These are phyloP conservation scores for Neocrepidodera transversa DNA, from an alignment of 2,888 invertebrate species.

Conservation along the genomic window DNA sequence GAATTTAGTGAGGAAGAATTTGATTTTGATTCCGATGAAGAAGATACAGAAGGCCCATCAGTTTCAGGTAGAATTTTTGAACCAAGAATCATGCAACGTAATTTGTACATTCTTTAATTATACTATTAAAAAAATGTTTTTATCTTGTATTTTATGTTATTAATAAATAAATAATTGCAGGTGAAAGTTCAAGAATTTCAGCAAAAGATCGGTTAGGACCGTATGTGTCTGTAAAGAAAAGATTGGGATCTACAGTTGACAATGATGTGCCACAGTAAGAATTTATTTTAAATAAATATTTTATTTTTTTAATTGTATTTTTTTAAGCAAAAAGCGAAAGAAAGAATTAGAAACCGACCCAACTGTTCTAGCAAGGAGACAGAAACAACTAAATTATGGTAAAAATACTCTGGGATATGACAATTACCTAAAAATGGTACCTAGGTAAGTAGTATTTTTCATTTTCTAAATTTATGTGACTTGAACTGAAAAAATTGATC, in stretches of 20 bases:
- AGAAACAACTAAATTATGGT: conserved; percentile 95
- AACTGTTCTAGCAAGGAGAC: conserved; percentile 74
- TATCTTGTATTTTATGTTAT: too few relatives aligned
- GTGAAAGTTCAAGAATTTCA: conserved; percentile 15
- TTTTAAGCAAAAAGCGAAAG: conserved; percentile 31
- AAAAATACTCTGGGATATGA: conserved; percentile 91
- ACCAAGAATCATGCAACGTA: too few relatives aligned
- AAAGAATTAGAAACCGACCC: conserved; percentile 72
- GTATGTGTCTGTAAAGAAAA: conserved; percentile 29
- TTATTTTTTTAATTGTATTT: neutral
- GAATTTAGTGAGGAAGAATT: neutral
- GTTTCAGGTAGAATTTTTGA: neutral
- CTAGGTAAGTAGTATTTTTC: conserved; percentile 68
- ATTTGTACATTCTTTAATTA: too few relatives aligned
- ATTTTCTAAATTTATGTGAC: too few relatives aligned
- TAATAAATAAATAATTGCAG: neutral
- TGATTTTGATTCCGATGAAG: neutral
- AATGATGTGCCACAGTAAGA: conserved; percentile 23
- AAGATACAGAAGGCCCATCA: neutral
- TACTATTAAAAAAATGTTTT: too few relatives aligned
- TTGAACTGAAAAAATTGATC: too few relatives aligned
- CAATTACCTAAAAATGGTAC: conserved; percentile 72
- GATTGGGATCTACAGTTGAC: conserved; percentile 23
- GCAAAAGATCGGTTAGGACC: conserved; percentile 34
- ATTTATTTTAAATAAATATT: neutral